Percentiles rank a stretch among this genome's conserved stretches.
Conservation (phyloP, 2,888 invertebrate species). For the Diaphora mendica region DNA sequence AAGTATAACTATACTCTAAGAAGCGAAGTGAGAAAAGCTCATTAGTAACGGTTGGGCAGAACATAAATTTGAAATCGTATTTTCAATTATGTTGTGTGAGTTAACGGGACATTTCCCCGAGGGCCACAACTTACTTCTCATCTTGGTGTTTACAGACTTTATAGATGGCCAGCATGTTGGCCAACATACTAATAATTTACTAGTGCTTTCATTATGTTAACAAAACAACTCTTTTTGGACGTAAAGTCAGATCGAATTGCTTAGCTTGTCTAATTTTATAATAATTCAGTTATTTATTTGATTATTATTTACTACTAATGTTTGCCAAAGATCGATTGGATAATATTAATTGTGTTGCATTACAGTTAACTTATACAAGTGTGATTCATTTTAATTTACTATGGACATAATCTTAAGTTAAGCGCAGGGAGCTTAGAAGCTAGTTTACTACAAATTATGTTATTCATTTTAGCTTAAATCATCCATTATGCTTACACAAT, state of each 20-base stretch:
- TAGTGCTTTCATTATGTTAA: not conserved
- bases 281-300: no score
- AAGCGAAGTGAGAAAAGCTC: slow-evolving; percentile 46
- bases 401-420: no score
- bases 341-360: no score
- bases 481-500: no score
- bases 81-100: slow-evolving; percentile 72
- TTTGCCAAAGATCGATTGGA: no score
- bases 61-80: slow-evolving; percentile 72
- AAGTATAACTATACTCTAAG: slow-evolving; percentile 5
- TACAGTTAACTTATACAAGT: no score
- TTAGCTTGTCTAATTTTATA: no score
- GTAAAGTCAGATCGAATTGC: not conserved
- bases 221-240: not conserved
- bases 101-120: slow-evolving; percentile 61
- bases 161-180: slow-evolving; percentile 18
- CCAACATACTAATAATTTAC: not conserved
- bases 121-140: slow-evolving; percentile 46
- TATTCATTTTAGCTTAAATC: no score
- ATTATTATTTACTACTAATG: no score
- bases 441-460: no score
- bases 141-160: slow-evolving; percentile 27
- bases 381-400: no score
- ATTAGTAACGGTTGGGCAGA: slow-evolving; percentile 47
- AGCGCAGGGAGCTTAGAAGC: no score